Percentiles rank a stretch among this genome's conserved stretches.
Evolutionary conservation across 2,888 invertebrate species (phyloP).

Genomic region (Minunthozetes semirufus): DNA sequence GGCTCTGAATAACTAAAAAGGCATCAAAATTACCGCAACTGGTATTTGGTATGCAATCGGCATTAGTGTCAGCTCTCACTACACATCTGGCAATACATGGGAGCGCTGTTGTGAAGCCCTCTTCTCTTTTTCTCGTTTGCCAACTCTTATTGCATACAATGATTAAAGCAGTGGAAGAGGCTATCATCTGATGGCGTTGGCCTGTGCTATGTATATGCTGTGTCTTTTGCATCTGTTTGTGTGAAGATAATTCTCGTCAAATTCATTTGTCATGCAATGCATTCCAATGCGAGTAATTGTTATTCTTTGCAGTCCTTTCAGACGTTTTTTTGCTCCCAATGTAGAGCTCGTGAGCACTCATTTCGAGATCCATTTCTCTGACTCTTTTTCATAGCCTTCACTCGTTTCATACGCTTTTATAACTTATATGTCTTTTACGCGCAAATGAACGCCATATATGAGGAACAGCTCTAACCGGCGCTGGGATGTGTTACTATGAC

Average conservation of each 20-base stretch:
- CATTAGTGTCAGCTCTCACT: conserved; percentile 37
- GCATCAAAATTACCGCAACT: conserved; percentile 19
- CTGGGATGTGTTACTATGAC: background rate
- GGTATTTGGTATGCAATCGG: conserved; percentile 35
- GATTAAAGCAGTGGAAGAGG: conserved; percentile 9
- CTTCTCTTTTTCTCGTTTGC: conserved; percentile 11
- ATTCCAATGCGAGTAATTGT: conserved; percentile 20
- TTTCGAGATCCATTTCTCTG: no score
- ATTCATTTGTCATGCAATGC: conserved; percentile 29
- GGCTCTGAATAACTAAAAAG: background rate
- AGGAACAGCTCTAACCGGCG: background rate
- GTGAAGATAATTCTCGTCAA: conserved; percentile 9
- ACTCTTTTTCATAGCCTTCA: background rate
- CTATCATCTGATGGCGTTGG: background rate
- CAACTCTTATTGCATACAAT: background rate
- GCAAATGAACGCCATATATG: background rate
- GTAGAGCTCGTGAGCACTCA: background rate
- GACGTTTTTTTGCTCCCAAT: background rate
- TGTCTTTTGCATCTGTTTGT: background rate
- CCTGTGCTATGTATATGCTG: conserved; percentile 6
- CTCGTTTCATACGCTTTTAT: background rate
- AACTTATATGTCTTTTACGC: background rate
- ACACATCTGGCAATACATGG: conserved; percentile 30
- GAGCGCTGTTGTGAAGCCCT: conserved; percentile 22
- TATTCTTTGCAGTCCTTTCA: conserved; percentile 23